Base-by-base conservation (phyloP, 2,797 vertebrate species). In the Glyptemys insculpta region DNA sequence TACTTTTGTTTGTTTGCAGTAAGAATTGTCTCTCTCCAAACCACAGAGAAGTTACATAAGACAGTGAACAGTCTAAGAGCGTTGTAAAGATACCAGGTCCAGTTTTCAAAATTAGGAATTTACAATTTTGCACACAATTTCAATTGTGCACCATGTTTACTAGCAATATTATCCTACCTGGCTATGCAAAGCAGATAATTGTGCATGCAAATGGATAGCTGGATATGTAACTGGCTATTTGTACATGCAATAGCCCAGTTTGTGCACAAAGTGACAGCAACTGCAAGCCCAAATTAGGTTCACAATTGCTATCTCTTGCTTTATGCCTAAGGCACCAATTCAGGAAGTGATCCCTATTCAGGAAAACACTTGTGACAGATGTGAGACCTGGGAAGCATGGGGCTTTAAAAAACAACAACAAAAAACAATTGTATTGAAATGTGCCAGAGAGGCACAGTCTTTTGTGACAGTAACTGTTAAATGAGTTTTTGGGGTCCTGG, bases 21-120 rank as follows among this genome's bases (percentile, higher is more conserved):
- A 2, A 44, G 44, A 29, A 76, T 29, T 1, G 12, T 14, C 12
- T 19, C 34, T 53, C 52, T n/a, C 68, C 89, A 47, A 91, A 79
- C 21, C 1, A 15, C 29, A 49, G 34, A 79, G 31, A n/a, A 21
- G 3, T 4, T 54, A 72, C 31, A 52, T 31, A 12, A 52, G 5
- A 53, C 29, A 57, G 44, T 0, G 31, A 15, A 19, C 0, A 0
- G 4, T 3, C 21, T 76, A 5, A 16, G 5, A 2, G 44, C 79
- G 84, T 89, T 0, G 65, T 59, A 15, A 92, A 76, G 52, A 37
- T 53, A 5, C 18, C 12, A 44, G 37, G 25, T 14, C 3, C 37
- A 9, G 25, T 44, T 88, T 52, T 53, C 0, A 0, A 18, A 54
- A 47, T 27, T 52, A 76, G 34, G 21, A 81, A 74, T 7, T 6